phyloP scores from a whole-genome alignment of 2,113 vertebrate genomes.

The Bubo scandiacus region DNA sequence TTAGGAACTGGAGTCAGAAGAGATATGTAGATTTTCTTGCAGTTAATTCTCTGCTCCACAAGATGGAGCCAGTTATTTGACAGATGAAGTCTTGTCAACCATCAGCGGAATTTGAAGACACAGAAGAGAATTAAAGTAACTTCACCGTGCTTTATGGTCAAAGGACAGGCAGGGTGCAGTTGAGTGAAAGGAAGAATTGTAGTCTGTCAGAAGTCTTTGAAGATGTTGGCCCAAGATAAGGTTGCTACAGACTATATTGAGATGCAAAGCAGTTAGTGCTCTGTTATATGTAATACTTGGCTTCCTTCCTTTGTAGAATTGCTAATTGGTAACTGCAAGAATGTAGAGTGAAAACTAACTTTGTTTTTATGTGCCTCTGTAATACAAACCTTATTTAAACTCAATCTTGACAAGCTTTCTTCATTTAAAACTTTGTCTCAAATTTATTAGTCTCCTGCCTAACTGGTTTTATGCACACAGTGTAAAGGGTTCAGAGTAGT shows the following conservation, averaged over 20 bases:
- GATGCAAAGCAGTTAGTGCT: not conserved
- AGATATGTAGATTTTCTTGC: not conserved
- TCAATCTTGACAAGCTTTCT: not conserved
- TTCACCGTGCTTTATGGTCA: not conserved
- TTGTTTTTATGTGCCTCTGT: not conserved
- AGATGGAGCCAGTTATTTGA: constrained; percentile 52
- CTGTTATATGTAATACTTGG: not conserved
- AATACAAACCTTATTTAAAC: not conserved
- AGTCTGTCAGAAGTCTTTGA: not conserved
- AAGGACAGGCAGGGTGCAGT: not conserved
- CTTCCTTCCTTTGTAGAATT: not conserved
- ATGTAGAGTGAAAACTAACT: not conserved
- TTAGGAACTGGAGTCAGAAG: not conserved
- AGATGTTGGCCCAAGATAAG: not conserved
- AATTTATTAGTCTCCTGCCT: not conserved
- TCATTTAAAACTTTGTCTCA: not conserved
- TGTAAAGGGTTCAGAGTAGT: not conserved
- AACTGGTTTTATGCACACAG: not conserved
- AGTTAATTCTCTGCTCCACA: constrained; percentile 20
- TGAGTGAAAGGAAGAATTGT: not conserved
- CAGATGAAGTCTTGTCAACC: not conserved
- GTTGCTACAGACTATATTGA: not conserved
- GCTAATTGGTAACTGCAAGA: not conserved
- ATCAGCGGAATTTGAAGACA: not conserved
- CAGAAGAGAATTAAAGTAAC: not conserved